Conservation (phyloP, 2,888 invertebrate genomes). For the Campoletis raptor region DNA sequence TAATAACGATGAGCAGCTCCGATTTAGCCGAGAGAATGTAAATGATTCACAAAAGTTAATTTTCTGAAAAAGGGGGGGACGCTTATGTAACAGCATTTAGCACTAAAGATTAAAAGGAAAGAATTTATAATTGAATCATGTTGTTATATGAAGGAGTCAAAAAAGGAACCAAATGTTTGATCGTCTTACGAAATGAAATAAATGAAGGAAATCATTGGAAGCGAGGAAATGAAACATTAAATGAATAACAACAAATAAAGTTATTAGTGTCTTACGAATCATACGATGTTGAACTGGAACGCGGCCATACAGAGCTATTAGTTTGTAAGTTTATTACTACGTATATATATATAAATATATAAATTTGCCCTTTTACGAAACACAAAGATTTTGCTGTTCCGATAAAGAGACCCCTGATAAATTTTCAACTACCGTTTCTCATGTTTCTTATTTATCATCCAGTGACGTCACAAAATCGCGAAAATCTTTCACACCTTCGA, state of each 20-base stretch:
- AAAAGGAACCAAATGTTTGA: slow-evolving; percentile 72
- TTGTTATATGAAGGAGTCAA: slow-evolving; percentile 70
- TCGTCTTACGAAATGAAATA: slow-evolving; percentile 39
- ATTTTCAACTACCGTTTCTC: not conserved
- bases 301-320: slow-evolving; percentile 76
- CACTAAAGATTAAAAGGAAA: slow-evolving; percentile 61
- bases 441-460: not conserved
- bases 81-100: slow-evolving; percentile 28
- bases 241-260: slow-evolving; percentile 50
- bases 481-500: not conserved
- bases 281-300: slow-evolving; percentile 72
- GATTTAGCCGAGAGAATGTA: slow-evolving; percentile 13
- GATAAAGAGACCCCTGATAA: slow-evolving; percentile 58
- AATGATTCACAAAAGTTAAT: not conserved
- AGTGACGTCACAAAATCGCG: not conserved
- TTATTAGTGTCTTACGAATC: slow-evolving; percentile 73
- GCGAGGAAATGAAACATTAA: slow-evolving; percentile 10
- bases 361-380: not conserved
- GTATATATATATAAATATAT: slow-evolving; percentile 43
- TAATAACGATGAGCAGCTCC: slow-evolving; percentile 22
- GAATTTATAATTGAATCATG: slow-evolving; percentile 68
- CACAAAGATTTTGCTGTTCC: slow-evolving; percentile 16
- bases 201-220: slow-evolving; percentile 1
- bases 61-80: not conserved
- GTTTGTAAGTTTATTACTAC: slow-evolving; percentile 70